Percentiles rank a stretch among this genome's conserved stretches.
These are phyloP conservation scores for Pipa parva DNA, from an alignment of 2,113 vertebrate genomes.

Conservation along the genomic window DNA sequence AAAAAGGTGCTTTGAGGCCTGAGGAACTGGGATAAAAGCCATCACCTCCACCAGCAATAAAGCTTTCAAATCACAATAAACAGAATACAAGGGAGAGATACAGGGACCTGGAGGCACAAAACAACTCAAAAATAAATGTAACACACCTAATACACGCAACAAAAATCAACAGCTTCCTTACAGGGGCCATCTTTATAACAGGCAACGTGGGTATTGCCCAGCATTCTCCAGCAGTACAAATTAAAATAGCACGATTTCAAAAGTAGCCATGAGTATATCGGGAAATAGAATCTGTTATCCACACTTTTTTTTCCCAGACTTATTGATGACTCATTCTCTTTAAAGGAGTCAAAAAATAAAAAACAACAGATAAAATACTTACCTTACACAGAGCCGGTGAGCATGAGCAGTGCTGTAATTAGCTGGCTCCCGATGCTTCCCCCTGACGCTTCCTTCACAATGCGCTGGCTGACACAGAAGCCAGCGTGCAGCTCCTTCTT, in stretches of 20 bases:
- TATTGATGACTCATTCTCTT: too few relatives aligned
- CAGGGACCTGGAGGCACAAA: not conserved
- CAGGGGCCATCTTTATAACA: not conserved
- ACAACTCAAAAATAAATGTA: not conserved
- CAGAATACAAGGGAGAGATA: not conserved
- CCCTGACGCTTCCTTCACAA: too few relatives aligned
- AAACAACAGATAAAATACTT: too few relatives aligned
- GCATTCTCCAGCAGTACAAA: not conserved
- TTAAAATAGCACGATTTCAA: conserved; percentile 5
- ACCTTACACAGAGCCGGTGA: too few relatives aligned
- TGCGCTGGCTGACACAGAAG: too few relatives aligned
- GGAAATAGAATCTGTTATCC: too few relatives aligned
- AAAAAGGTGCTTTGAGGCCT: conserved; percentile 72
- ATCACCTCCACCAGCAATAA: conserved; percentile 52
- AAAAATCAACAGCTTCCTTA: not conserved
- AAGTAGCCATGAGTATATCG: too few relatives aligned
- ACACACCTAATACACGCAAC: not conserved
- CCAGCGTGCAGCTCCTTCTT: too few relatives aligned
- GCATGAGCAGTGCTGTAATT: too few relatives aligned
- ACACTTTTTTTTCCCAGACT: too few relatives aligned
- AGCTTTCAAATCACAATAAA: not conserved
- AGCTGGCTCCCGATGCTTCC: too few relatives aligned
- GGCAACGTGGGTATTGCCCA: not conserved
- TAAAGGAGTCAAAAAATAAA: too few relatives aligned
- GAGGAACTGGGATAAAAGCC: conserved; percentile 50